Evolutionary conservation across 2,113 vertebrate species (phyloP), one percentile per base, ranked within the genome.

Genomic region (Urocitellus parryii): DNA sequence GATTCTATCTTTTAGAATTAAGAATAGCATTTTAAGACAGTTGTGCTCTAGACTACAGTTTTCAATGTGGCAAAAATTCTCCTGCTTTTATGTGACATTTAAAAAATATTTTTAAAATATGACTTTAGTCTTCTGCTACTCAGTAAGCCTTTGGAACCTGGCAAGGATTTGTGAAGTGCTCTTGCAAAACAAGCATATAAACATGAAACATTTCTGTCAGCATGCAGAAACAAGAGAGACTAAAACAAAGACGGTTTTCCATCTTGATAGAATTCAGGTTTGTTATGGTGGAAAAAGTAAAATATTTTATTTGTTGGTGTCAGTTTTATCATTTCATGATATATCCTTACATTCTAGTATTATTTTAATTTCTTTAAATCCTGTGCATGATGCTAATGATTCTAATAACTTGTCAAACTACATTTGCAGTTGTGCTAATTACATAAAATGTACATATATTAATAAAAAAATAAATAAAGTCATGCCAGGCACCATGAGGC

Each of bases 71-170:
- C 25, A 53, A 91, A 86, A 72, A 68, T 9, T 77, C 65, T 53
- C 17, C 45, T 86, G 53, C 85, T 88, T 2, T 88, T 95, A 56
- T 3, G 37, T 84, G 56, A 84, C 18, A 96, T 94, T 94, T 93
- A 34, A 74, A 88, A 88, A 94, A 73, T 39, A 92, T 51, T 39
- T 77, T 73, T 8, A 53, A 77, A 86, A 65, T 42, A 53, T 34
- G 27, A 68, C 25, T 91, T 37, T 29, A 25, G 77, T 91, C 65
- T 77, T 84, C 78, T 70, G 29, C 11, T 45, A 45, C 6, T 91
- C 20, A 45, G 80, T 56, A 74, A 93, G 63, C 24, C 42, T 34
- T 34, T 83, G 45, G 39, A 94, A 79, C 8, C 56, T 25, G 39
- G 34, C 10, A 63, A 6, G 42, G 11, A 80, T 73, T 78, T 92